These are phyloP conservation scores for mouse (Mus musculus) DNA, from an alignment of 2,113 vertebrate genomes.

Conservation along the genomic window GRCm39 chr13:35574501-35575000, in stretches of 20 bases:
- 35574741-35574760: not conserved
- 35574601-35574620: not conserved
- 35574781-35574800: rapidly evolving
- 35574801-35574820: not conserved
- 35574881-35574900: not conserved
- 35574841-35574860: too few species aligned
- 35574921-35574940: not conserved
- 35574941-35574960: not conserved
- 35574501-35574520: not conserved
- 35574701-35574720: not conserved
- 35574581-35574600: not conserved
- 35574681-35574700: not conserved
- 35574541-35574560: not conserved
- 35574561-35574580: not conserved
- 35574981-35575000: not conserved
- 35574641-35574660: not conserved
- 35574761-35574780: not conserved
- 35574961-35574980: not conserved
- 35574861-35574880: too few species aligned
- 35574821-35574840: not conserved
- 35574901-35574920: not conserved
- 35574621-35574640: not conserved
- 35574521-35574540: not conserved
- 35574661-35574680: not conserved
- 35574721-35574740: too few species aligned